These are phyloP conservation scores for Centropyge bicolor DNA, from an alignment of 2,797 vertebrate genomes.

Conservation along the genomic window DNA sequence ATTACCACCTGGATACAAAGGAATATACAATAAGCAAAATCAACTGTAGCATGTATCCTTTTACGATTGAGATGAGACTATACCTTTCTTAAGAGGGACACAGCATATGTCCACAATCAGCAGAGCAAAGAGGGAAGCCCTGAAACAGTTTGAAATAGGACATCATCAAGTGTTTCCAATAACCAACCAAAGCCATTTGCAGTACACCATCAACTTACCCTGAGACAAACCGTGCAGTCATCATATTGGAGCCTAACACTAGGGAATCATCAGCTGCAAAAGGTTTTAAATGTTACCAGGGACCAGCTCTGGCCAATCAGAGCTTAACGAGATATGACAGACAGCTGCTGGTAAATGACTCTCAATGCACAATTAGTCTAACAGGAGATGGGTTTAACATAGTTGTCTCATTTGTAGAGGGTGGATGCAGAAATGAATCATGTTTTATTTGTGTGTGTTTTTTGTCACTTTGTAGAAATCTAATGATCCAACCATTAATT, in stretches of 20 bases:
- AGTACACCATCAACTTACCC: background rate
- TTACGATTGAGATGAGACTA: accelerated
- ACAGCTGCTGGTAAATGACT: conserved; percentile 33
- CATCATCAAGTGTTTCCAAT: background rate
- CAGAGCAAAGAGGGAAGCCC: conserved; percentile 30
- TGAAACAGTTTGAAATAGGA: background rate
- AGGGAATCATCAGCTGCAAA: accelerated
- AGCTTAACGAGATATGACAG: background rate
- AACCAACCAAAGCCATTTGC: accelerated
- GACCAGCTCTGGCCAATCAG: conserved; percentile 30
- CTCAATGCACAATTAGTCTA: background rate
- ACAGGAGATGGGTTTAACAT: background rate
- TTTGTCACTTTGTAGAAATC: background rate
- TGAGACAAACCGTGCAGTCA: background rate
- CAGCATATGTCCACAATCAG: conserved; percentile 33
- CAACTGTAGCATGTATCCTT: background rate
- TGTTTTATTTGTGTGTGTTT: background rate
- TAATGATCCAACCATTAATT: background rate
- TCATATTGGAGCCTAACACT: conserved; percentile 11
- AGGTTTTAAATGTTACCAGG: conserved; percentile 29
- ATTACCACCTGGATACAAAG: background rate
- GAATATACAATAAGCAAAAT: background rate
- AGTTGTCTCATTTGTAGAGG: background rate
- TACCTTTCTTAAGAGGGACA: conserved; percentile 20
- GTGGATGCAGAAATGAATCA: no score